These are phyloP conservation scores for Leptopilina drosophilae DNA, from an alignment of 2,888 invertebrate species.

Conservation along the genomic window DNA sequence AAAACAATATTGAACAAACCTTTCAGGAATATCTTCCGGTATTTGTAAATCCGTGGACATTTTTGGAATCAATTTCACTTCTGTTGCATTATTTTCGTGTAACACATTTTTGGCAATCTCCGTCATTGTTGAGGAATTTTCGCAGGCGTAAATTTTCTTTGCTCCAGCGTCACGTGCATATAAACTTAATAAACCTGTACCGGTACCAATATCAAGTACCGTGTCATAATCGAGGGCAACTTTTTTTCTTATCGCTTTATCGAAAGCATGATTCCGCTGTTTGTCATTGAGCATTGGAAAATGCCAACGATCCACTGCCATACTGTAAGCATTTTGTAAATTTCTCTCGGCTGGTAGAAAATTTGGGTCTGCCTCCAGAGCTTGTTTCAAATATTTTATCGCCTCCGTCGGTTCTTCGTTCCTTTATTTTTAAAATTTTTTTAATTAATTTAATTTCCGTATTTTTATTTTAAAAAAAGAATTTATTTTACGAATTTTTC, in stretches of 20 bases:
- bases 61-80: constrained; percentile 79
- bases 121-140: constrained; percentile 82
- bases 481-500: no score
- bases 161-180: constrained; percentile 81
- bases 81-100: constrained; percentile 78
- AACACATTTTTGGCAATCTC: constrained; percentile 81
- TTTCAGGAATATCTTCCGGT: constrained; percentile 79
- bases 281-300: constrained; percentile 89
- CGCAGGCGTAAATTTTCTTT: constrained; percentile 82
- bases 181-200: constrained; percentile 86
- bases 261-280: constrained; percentile 83
- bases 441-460: not conserved
- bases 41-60: constrained; percentile 80
- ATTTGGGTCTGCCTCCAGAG: constrained; percentile 77
- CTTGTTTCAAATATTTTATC: constrained; percentile 79
- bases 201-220: constrained; percentile 87
- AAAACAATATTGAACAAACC: constrained; percentile 65
- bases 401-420: constrained; percentile 80
- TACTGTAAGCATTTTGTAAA: constrained; percentile 83
- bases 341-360: constrained; percentile 82
- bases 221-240: constrained; percentile 78
- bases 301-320: constrained; percentile 88
- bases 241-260: constrained; percentile 80
- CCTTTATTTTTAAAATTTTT: constrained; percentile 68
- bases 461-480: no score